phyloP scores from a whole-genome alignment of 2,113 vertebrate genomes.

The Austrofundulus limnaeus region DNA sequence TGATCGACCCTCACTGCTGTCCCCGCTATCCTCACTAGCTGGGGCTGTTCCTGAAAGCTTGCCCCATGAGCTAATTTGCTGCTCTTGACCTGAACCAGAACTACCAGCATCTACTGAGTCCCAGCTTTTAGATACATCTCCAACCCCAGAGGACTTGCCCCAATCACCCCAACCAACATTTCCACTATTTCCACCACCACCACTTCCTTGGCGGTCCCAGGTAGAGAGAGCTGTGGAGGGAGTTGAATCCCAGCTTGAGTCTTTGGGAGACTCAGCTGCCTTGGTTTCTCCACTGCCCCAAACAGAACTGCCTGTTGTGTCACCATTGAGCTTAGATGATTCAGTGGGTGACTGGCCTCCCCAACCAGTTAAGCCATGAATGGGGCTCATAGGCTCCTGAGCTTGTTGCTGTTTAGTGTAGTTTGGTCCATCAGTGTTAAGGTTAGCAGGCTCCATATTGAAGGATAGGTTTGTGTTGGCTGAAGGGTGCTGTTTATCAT shows the following conservation, averaged over 20 bases:
- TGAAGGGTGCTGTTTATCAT: conserved; percentile 89
- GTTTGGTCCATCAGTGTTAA: conserved; percentile 97
- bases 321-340: conserved; percentile 77
- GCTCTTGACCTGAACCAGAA: conserved; percentile 72
- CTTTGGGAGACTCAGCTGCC: conserved; percentile 73
- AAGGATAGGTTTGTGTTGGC: conserved; percentile 91
- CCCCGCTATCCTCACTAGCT: conserved; percentile 89
- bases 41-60: conserved; percentile 80
- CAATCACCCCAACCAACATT: conserved; percentile 85
- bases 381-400: conserved; percentile 84
- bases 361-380: conserved; percentile 93
- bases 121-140: conserved; percentile 89
- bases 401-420: conserved; percentile 85
- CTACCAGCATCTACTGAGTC: conserved; percentile 74
- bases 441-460: conserved; percentile 94
- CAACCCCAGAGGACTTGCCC: conserved; percentile 71
- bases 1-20: conserved; percentile 82
- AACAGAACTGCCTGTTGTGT: conserved; percentile 82
- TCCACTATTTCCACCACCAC: conserved; percentile 82
- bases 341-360: conserved; percentile 91
- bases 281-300: conserved; percentile 89
- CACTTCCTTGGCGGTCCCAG: conserved; percentile 85
- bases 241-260: conserved; percentile 87
- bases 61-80: conserved; percentile 84
- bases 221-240: conserved; percentile 84